phyloP scores from a whole-genome alignment of 1,140 invertebrate species.

The Halesus radiatus region DNA sequence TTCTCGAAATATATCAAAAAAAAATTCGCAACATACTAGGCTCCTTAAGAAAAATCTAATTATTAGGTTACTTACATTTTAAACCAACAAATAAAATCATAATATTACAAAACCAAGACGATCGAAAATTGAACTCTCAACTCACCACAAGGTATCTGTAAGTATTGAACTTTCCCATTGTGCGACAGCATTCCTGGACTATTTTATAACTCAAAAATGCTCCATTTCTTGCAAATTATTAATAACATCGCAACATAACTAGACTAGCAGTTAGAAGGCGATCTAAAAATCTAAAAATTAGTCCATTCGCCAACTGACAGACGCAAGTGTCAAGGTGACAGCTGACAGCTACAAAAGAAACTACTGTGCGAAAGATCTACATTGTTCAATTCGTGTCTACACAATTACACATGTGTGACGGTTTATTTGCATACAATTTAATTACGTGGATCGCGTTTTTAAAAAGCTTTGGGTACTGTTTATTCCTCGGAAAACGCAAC shows the following conservation, averaged over 20 bases:
- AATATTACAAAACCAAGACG: too few species aligned
- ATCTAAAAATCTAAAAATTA: too few species aligned
- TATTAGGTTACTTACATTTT: too few species aligned
- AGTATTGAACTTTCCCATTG: slow-evolving; percentile 70
- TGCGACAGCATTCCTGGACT: slow-evolving; percentile 49
- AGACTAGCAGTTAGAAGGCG: too few species aligned
- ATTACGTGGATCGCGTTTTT: slow-evolving; percentile 5
- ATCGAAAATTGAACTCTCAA: not conserved
- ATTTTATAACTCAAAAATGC: slow-evolving; percentile 13
- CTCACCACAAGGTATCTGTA: slow-evolving; percentile 71
- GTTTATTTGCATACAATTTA: slow-evolving; percentile 11
- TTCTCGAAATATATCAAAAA: too few species aligned
- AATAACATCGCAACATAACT: not conserved
- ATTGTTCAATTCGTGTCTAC: not conserved
- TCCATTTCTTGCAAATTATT: slow-evolving; percentile 21
- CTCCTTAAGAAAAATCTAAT: too few species aligned
- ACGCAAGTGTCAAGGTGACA: slow-evolving; percentile 16
- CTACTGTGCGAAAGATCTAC: not conserved
- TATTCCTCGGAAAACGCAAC: too few species aligned
- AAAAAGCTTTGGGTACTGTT: not conserved
- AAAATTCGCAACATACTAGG: too few species aligned
- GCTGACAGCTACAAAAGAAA: not conserved
- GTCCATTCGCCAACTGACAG: slow-evolving; percentile 20
- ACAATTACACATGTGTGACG: not conserved
- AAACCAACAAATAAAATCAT: too few species aligned